Percentiles rank a stretch among this genome's conserved stretches.
Evolutionary conservation across 1,140 invertebrate genomes (phyloP).

Genomic region (Bombus superbus): DNA sequence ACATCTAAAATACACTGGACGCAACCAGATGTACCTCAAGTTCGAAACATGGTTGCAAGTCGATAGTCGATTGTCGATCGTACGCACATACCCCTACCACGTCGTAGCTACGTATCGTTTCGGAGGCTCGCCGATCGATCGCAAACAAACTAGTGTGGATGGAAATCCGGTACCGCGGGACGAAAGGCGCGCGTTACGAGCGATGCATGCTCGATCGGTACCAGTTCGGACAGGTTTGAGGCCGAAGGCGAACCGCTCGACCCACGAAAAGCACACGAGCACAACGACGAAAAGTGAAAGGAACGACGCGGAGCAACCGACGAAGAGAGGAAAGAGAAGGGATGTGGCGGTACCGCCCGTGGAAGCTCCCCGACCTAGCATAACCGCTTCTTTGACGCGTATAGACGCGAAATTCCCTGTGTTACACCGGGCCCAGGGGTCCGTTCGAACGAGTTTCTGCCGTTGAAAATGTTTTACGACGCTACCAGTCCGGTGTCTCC

Average conservation of each 20-base stretch:
- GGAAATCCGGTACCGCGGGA: slow-evolving; percentile 49
- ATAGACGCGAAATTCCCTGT: slow-evolving; percentile 23
- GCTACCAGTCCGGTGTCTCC: background rate
- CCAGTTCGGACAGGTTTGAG: slow-evolving; percentile 74
- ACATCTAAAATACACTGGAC: too few species aligned
- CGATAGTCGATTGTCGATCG: background rate
- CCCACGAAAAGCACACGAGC: slow-evolving; percentile 70
- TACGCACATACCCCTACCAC: background rate
- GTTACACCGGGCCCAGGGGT: background rate
- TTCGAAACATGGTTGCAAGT: background rate
- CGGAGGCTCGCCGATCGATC: slow-evolving; percentile 16
- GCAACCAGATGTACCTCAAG: too few species aligned
- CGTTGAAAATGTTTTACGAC: slow-evolving; percentile 19
- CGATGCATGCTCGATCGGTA: slow-evolving; percentile 55
- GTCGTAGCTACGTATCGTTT: background rate
- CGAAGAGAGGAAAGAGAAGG: background rate
- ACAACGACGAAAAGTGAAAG: slow-evolving; percentile 79
- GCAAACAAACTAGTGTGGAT: background rate
- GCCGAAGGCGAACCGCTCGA: slow-evolving; percentile 75
- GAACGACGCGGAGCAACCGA: slow-evolving; percentile 36
- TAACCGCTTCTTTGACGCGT: slow-evolving; percentile 58
- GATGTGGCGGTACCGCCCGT: background rate
- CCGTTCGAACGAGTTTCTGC: background rate
- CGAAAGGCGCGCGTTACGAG: slow-evolving; percentile 51
- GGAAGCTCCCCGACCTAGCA: slow-evolving; percentile 75